Evolutionary conservation across 2,797 vertebrate genomes (phyloP).

Genomic region (Ctenopoma kingsleyae): DNA sequence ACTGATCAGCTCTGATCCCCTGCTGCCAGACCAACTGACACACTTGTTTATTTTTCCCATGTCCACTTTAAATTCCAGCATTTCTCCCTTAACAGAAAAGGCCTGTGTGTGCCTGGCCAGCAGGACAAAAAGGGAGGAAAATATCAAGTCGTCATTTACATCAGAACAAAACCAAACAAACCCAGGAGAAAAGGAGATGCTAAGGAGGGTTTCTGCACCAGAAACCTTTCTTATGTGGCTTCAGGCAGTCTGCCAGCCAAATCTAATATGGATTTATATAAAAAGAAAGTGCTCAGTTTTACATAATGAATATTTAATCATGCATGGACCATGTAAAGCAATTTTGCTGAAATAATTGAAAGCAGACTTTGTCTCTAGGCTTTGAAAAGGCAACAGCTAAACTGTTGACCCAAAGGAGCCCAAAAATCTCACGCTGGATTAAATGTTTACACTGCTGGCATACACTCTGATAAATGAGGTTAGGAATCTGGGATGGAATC

Average conservation of each 20-base stretch:
- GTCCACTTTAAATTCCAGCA: slow-evolving; percentile 74
- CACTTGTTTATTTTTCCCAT: slow-evolving; percentile 80
- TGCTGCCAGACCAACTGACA: slow-evolving; percentile 59
- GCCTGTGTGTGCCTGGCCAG: slow-evolving; percentile 65
- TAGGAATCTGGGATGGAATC: slow-evolving; percentile 80
- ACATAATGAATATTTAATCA: slow-evolving; percentile 95
- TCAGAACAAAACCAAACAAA: slow-evolving; percentile 83
- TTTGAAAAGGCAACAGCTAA: slow-evolving; percentile 77
- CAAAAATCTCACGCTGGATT: slow-evolving; percentile 83
- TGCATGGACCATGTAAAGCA: slow-evolving; percentile 87
- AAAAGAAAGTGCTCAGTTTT: slow-evolving; percentile 90
- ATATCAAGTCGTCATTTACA: slow-evolving; percentile 83
- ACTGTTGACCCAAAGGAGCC: slow-evolving; percentile 86
- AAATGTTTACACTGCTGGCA: slow-evolving; percentile 88
- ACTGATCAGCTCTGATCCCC: slow-evolving; percentile 50
- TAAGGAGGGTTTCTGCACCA: slow-evolving; percentile 76
- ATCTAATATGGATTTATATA: slow-evolving; percentile 91
- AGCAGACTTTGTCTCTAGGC: slow-evolving; percentile 88
- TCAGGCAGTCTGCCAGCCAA: slow-evolving; percentile 86
- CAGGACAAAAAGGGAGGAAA: slow-evolving; percentile 70
- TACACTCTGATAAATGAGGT: slow-evolving; percentile 83
- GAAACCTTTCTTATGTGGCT: slow-evolving; percentile 88
- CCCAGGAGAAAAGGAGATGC: slow-evolving; percentile 67
- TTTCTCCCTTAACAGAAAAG: slow-evolving; percentile 60
- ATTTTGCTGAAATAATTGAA: slow-evolving; percentile 93